Conservation (phyloP, 1,140 invertebrate species). For the Brachionus sp. region DNA sequence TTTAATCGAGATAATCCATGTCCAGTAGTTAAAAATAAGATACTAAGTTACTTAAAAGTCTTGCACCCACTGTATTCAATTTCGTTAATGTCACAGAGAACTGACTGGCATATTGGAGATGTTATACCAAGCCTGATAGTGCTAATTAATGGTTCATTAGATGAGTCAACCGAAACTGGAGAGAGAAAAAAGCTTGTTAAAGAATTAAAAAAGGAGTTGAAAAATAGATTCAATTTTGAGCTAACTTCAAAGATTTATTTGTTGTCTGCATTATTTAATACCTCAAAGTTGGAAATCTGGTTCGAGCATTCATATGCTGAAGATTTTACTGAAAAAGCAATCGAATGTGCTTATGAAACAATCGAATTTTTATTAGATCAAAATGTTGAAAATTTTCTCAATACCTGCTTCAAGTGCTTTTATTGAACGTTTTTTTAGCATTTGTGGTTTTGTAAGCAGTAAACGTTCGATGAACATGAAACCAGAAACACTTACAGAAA, state of each 20-base stretch:
- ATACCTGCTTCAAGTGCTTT: not conserved
- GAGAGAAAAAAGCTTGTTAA: not conserved
- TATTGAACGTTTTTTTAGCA: slow-evolving; percentile 12
- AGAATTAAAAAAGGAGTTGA: slow-evolving; percentile 1
- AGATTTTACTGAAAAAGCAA: not conserved
- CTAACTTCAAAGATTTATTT: not conserved
- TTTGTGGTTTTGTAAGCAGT: not conserved
- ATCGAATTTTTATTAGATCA: not conserved
- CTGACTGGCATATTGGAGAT: not conserved
- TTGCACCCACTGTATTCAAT: not conserved
- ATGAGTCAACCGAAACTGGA: not conserved
- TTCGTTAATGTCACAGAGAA: not conserved
- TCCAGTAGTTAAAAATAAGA: not conserved
- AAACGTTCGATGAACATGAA: not conserved
- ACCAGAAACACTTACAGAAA: not conserved
- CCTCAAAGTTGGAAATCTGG: not conserved
- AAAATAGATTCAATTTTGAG: not conserved
- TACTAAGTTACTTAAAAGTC: not conserved
- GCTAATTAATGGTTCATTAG: not conserved
- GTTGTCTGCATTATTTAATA: not conserved
- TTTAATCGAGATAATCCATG: not conserved
- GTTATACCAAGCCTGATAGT: not conserved
- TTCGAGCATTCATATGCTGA: not conserved
- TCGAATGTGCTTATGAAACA: not conserved
- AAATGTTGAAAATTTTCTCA: not conserved